These are phyloP conservation scores for Polymixis lichenea DNA, from an alignment of 2,888 invertebrate species.

Conservation along the genomic window DNA sequence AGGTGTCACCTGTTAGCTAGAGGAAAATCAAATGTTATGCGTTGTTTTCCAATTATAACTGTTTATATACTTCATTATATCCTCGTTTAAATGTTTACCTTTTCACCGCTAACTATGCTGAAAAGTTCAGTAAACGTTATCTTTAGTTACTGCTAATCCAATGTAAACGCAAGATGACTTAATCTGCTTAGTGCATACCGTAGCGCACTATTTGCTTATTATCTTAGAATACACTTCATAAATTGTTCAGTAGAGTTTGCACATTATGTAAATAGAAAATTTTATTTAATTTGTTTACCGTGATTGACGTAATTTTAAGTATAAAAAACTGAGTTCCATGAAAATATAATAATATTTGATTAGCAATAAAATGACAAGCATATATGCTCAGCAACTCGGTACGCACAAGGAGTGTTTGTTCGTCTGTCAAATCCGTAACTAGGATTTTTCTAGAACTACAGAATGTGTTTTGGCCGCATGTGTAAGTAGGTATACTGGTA, in stretches of 20 bases:
- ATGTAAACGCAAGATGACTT: background rate
- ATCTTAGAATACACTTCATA: conserved; percentile 29
- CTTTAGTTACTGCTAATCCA: conserved; percentile 1
- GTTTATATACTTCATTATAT: conserved; percentile 2
- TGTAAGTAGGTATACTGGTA: background rate
- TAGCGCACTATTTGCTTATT: conserved; percentile 26
- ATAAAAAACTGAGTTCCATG: conserved; percentile 28
- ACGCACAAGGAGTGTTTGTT: conserved; percentile 33
- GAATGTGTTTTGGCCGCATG: background rate
- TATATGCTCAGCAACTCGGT: conserved; percentile 1
- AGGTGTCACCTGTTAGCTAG: background rate
- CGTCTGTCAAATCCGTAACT: conserved; percentile 19
- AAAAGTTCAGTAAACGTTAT: conserved; percentile 35
- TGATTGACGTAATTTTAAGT: conserved; percentile 23
- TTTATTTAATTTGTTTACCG: conserved; percentile 22
- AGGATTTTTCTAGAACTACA: conserved; percentile 31
- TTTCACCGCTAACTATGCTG: conserved; percentile 3
- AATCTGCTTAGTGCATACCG: background rate
- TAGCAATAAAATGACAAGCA: conserved; percentile 29
- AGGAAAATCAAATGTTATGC: conserved; percentile 1
- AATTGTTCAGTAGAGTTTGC: conserved; percentile 11
- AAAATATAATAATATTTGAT: conserved; percentile 54
- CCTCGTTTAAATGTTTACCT: conserved; percentile 2
- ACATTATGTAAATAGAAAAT: conserved; percentile 25
- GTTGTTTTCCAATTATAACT: background rate